These are phyloP conservation scores for Melanotaenia boesemani DNA, from an alignment of 2,797 vertebrate species.

Conservation along the genomic window DNA sequence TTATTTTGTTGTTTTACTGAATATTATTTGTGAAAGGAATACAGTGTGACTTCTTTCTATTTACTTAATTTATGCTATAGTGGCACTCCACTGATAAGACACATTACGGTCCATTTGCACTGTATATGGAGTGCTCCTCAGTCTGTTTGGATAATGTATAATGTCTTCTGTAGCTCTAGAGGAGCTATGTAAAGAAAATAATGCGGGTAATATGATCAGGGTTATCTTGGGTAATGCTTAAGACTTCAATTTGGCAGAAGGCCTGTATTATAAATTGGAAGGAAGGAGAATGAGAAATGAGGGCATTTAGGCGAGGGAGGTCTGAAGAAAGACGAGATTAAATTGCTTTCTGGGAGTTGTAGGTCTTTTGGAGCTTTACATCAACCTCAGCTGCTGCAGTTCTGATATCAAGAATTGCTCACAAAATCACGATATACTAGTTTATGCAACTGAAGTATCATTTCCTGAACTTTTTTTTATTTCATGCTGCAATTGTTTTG, in stretches of 20 bases:
- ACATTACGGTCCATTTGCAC: neutral
- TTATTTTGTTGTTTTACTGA: neutral
- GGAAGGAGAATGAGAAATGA: conserved; percentile 12
- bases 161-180: conserved; percentile 7
- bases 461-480: neutral
- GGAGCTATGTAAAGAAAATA: conserved; percentile 16
- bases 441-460: neutral
- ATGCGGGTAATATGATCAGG: conserved; percentile 8
- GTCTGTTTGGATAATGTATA: conserved; percentile 1
- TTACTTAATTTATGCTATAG: conserved; percentile 1
- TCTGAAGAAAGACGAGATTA: conserved; percentile 6
- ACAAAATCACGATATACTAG: neutral
- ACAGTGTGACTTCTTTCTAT: neutral
- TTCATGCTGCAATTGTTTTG: conserved; percentile 11
- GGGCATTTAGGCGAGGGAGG: neutral
- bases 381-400: conserved; percentile 4
- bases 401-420: neutral
- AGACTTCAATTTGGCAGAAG: conserved; percentile 12
- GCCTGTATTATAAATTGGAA: neutral
- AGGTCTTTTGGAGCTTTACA: conserved; percentile 6
- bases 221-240: conserved; percentile 13
- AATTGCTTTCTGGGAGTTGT: conserved; percentile 20
- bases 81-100: conserved; percentile 13
- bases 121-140: neutral
- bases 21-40: neutral